These are phyloP conservation scores for Chiroxiphia lanceolata DNA, from an alignment of 2,797 vertebrate genomes.

Conservation along the genomic window DNA sequence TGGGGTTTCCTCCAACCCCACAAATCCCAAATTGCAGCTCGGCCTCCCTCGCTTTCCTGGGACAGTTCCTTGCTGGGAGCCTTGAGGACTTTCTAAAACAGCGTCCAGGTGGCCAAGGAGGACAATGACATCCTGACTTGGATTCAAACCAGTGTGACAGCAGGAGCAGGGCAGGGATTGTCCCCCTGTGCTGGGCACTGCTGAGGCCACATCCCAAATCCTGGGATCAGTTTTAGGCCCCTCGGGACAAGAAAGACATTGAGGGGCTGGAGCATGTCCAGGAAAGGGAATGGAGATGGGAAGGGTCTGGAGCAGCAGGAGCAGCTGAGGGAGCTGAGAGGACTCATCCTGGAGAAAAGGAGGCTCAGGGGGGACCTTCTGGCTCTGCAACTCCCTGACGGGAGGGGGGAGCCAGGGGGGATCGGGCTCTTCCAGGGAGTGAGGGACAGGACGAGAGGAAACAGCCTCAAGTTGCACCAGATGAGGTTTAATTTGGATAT, in stretches of 20 bases:
- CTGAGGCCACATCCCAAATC: not conserved
- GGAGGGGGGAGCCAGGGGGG: accelerated
- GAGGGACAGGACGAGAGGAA: accelerated
- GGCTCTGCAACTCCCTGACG: accelerated
- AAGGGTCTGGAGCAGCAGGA: not conserved
- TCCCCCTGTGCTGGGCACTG: not conserved
- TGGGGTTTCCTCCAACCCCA: not conserved
- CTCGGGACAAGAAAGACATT: too few relatives aligned
- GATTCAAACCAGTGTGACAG: not conserved
- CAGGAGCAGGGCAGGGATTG: not conserved
- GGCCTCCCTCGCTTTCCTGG: not conserved
- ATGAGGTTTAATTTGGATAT: not conserved
- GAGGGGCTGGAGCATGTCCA: accelerated
- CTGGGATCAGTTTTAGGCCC: not conserved
- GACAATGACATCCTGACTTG: not conserved
- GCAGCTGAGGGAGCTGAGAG: accelerated
- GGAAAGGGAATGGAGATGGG: accelerated
- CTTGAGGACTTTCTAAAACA: accelerated
- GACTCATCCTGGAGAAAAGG: not conserved
- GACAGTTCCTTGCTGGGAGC: not conserved
- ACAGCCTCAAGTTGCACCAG: accelerated
- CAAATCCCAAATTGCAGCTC: not conserved
- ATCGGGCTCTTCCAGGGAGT: accelerated
- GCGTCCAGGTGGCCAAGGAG: not conserved
- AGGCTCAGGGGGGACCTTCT: not conserved